A percentile compares a stretch with the other conserved stretches of the same genome.
These are phyloP conservation scores for Oxyruncus cristatus DNA, from an alignment of 2,113 vertebrate genomes.

Conservation along the genomic window DNA sequence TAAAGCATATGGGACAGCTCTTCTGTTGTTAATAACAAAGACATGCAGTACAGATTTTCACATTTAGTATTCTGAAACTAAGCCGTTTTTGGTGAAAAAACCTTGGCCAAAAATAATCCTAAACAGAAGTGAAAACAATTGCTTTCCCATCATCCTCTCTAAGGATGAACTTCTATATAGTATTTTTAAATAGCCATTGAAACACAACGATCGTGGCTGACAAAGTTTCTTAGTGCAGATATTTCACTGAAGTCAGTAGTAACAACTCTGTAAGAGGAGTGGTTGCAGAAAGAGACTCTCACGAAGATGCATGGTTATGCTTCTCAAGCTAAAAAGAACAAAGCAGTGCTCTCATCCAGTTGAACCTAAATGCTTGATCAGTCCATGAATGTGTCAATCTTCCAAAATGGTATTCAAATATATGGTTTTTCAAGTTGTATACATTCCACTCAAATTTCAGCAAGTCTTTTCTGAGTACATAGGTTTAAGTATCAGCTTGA, in stretches of 20 bases:
- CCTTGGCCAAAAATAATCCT: conserved; percentile 25
- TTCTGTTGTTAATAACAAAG: conserved; percentile 61
- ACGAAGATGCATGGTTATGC: not conserved
- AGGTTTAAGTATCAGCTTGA: not conserved
- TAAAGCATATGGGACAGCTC: conserved; percentile 62
- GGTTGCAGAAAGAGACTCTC: not conserved
- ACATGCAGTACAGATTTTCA: conserved; percentile 60
- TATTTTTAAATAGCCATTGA: conserved; percentile 1
- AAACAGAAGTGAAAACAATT: conserved; percentile 52
- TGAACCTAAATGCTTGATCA: not conserved
- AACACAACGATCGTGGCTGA: not conserved
- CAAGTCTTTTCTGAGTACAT: rapidly evolving
- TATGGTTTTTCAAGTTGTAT: not conserved
- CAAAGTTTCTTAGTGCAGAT: not conserved
- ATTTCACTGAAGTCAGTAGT: not conserved
- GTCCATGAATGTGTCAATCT: not conserved
- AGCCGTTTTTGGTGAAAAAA: conserved; percentile 66
- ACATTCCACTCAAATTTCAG: not conserved
- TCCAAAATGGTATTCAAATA: not conserved
- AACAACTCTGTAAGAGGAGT: not conserved
- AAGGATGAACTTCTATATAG: not conserved
- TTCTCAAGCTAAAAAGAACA: not conserved
- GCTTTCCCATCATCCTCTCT: conserved; percentile 22
- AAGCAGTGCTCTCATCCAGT: not conserved
- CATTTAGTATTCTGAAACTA: conserved; percentile 50